Evolutionary conservation across 2,113 vertebrate genomes (phyloP).

Genomic region (Pelodiscus sinensis): DNA sequence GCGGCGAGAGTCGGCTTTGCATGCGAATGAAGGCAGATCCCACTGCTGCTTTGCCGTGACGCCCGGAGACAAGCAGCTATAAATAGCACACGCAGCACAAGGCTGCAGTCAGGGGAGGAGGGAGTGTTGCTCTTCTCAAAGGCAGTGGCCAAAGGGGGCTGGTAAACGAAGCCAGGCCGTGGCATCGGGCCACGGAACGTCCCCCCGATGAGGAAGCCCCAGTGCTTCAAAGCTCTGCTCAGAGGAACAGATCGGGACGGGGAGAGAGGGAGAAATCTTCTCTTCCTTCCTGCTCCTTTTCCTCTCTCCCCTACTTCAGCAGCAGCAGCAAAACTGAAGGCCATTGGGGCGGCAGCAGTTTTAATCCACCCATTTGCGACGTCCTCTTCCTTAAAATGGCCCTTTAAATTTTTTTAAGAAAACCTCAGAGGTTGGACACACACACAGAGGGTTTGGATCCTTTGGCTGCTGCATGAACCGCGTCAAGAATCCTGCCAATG

Average conservation of each 20-base stretch:
- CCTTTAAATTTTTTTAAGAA: not conserved
- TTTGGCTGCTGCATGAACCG: too few relatives aligned
- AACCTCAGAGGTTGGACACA: not conserved
- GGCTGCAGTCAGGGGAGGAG: not conserved
- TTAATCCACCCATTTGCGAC: not conserved
- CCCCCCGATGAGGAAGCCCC: too few relatives aligned
- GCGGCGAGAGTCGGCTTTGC: not conserved
- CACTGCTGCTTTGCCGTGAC: not conserved
- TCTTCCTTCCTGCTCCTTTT: not conserved
- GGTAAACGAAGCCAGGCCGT: not conserved
- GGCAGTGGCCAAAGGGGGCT: not conserved
- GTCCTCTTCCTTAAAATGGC: not conserved
- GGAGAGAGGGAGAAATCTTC: too few relatives aligned
- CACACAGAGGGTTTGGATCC: not conserved
- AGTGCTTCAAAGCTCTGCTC: not conserved
- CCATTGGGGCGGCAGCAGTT: not conserved
- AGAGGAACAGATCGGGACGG: not conserved
- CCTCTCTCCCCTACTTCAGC: not conserved
- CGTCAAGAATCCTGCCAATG: too few relatives aligned
- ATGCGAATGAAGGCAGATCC: not conserved
- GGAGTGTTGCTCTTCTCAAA: not conserved
- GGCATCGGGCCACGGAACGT: not conserved
- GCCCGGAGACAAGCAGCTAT: constrained; percentile 10
- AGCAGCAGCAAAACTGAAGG: not conserved
- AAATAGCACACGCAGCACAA: not conserved